phyloP scores from a whole-genome alignment of 2,888 invertebrate genomes.

The Apeira syringaria region DNA sequence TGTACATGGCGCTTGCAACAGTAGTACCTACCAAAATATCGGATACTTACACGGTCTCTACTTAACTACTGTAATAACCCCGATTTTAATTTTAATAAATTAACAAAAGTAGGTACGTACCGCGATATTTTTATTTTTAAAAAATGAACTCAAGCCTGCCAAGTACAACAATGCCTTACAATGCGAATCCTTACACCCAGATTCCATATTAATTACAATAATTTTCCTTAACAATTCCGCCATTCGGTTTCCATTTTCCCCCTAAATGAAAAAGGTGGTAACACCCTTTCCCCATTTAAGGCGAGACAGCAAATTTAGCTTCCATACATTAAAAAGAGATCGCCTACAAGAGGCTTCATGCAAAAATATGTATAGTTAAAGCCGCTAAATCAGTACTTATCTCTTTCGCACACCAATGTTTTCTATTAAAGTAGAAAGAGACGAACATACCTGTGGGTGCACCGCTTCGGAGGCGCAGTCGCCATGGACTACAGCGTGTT shows the following conservation, averaged over 20 bases:
- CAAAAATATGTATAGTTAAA: not conserved
- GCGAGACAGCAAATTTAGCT: conserved; percentile 9
- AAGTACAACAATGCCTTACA: conserved; percentile 29
- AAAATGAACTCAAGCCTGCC: conserved; percentile 30
- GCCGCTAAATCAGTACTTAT: not conserved
- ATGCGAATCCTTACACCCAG: conserved; percentile 42
- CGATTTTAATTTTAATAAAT: no score
- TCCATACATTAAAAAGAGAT: conserved; percentile 11
- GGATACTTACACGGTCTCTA: no score
- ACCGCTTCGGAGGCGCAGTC: conserved; percentile 81
- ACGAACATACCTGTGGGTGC: conserved; percentile 76
- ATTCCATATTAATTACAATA: conserved; percentile 64
- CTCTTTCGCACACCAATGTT: not conserved
- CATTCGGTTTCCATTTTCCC: conserved; percentile 33
- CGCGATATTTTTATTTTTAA: conserved; percentile 18
- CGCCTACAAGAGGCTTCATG: not conserved
- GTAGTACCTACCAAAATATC: no score
- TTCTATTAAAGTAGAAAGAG: conserved; percentile 40
- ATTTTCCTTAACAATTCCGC: conserved; percentile 38
- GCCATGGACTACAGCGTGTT: conserved; percentile 94
- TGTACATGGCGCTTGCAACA: no score
- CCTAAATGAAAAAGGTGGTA: conserved; percentile 14
- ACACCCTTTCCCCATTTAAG: conserved; percentile 2
- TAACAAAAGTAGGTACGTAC: no score
- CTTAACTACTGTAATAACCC: no score